Evolutionary conservation across 2,888 invertebrate genomes (phyloP).

Genomic region (Agrochola macilenta): DNA sequence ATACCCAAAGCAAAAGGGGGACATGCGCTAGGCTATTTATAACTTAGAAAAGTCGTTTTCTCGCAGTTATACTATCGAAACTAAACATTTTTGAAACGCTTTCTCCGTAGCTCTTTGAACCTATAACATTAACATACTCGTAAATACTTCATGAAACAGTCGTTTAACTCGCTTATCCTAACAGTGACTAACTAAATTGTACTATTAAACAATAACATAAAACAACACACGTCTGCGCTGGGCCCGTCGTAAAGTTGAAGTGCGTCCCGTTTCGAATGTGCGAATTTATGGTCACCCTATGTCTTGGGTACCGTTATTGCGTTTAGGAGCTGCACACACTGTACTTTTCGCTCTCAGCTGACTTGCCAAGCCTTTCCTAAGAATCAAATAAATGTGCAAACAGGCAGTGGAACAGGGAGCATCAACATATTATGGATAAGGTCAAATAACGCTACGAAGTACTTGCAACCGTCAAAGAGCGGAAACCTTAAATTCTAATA

Average conservation of each 20-base stretch:
- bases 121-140: conserved; percentile 49
- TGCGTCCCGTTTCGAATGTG: conserved; percentile 59
- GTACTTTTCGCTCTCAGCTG: conserved; percentile 16
- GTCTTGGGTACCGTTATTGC: conserved; percentile 55
- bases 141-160: conserved; percentile 50
- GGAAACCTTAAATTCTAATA: neutral
- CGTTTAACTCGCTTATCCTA: conserved; percentile 42
- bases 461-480: neutral
- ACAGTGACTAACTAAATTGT: conserved; percentile 47
- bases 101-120: conserved; percentile 46
- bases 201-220: conserved; percentile 61
- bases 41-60: conserved; percentile 36
- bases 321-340: conserved; percentile 50
- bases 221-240: conserved; percentile 42
- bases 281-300: conserved; percentile 60
- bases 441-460: neutral
- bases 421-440: neutral
- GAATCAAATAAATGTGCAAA: neutral
- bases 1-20: neutral
- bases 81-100: conserved; percentile 43
- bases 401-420: no score
- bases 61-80: conserved; percentile 23
- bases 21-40: conserved; percentile 33
- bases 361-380: neutral
- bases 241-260: conserved; percentile 53